phyloP scores from a whole-genome alignment of 2,797 vertebrate species.

The Rousettus madagascariensis region DNA sequence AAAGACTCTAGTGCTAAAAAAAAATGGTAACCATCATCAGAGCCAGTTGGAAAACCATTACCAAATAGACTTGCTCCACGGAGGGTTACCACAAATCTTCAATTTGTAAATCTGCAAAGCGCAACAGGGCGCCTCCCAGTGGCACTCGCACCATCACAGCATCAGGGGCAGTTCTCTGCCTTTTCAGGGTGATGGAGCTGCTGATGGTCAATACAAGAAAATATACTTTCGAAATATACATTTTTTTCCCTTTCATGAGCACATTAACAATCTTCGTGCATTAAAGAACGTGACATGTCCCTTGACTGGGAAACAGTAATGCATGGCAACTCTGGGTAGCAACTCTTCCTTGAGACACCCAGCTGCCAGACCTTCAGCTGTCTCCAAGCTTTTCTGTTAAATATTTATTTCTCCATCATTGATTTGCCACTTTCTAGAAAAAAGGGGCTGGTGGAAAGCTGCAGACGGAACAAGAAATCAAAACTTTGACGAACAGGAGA shows the following conservation, averaged over 20 bases:
- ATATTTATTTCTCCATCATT: not conserved
- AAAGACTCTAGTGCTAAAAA: not conserved
- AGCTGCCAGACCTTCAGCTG: not conserved
- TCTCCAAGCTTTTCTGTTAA: not conserved
- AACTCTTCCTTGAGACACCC: accelerated
- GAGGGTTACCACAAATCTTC: not conserved
- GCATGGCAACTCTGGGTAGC: not conserved
- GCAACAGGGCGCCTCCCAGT: not conserved
- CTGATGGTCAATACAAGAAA: not conserved
- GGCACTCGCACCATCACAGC: not conserved
- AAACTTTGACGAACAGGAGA: not conserved
- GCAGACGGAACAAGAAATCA: not conserved
- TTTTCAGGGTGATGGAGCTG: not conserved
- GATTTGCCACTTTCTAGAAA: not conserved
- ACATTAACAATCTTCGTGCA: no score
- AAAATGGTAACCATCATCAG: not conserved
- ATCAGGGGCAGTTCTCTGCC: not conserved
- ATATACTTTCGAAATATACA: not conserved
- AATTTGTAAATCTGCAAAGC: not conserved
- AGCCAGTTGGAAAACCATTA: not conserved
- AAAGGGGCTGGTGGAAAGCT: no score
- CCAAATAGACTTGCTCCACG: not conserved
- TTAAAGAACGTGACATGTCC: not conserved
- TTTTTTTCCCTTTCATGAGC: not conserved
- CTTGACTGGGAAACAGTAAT: not conserved